These are phyloP conservation scores for Salvelinus alpinus DNA, from an alignment of 2,113 vertebrate genomes.

Conservation along the genomic window DNA sequence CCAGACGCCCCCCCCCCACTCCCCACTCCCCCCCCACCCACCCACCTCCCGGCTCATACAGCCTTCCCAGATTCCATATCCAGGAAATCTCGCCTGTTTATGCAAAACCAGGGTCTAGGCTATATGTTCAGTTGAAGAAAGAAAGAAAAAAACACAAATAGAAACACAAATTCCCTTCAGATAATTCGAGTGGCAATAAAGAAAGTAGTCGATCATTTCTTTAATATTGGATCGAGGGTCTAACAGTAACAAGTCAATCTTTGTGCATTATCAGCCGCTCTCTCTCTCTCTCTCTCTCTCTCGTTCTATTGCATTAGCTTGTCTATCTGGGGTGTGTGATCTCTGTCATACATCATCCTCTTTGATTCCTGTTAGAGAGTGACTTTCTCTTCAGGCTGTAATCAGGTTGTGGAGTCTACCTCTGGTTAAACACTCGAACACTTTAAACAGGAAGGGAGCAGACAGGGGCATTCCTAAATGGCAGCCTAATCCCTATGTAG, in stretches of 20 bases:
- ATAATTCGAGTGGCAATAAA: conserved; percentile 61
- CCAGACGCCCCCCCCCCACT: conserved; percentile 37
- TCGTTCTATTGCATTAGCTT: conserved; percentile 53
- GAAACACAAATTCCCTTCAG: conserved; percentile 53
- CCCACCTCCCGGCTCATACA: conserved; percentile 6
- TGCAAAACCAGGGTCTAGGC: conserved; percentile 21
- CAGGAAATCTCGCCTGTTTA: conserved; percentile 22
- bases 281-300: background rate
- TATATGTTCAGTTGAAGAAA: conserved; percentile 11
- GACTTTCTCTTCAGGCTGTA: conserved; percentile 50
- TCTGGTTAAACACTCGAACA: conserved; percentile 53
- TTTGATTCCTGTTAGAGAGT: conserved; percentile 63
- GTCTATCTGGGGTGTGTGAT: conserved; percentile 54
- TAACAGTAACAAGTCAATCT: conserved; percentile 36
- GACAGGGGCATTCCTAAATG: conserved; percentile 43
- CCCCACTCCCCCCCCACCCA: conserved; percentile 33
- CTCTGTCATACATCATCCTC: conserved; percentile 63
- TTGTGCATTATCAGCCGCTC: background rate
- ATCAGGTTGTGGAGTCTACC: conserved; percentile 63
- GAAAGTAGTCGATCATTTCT: conserved; percentile 56
- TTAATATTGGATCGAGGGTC: conserved; percentile 48
- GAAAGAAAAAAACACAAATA: conserved; percentile 51
- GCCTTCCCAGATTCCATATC: conserved; percentile 5
- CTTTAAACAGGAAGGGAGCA: too few species aligned
- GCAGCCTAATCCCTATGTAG: conserved; percentile 8